Percentiles rank a stretch among this genome's conserved stretches.
phyloP scores from a whole-genome alignment of 2,888 invertebrate genomes.

The Colletes collaris region DNA sequence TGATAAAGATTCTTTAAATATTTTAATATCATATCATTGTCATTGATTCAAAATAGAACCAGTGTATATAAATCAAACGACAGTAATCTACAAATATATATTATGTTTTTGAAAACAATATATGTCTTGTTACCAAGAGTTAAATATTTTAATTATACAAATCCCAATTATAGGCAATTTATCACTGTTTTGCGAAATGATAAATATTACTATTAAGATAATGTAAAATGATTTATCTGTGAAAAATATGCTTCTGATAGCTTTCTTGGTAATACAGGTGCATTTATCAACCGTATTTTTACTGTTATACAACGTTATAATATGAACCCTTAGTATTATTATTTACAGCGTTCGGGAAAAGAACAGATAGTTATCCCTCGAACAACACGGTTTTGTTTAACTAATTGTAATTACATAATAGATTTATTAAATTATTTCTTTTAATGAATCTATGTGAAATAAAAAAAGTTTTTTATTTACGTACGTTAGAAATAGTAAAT shows the following conservation, averaged over 20 bases:
- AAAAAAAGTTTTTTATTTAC: no score
- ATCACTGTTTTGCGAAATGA: slow-evolving; percentile 13
- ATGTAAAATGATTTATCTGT: slow-evolving; percentile 8
- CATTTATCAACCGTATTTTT: slow-evolving; percentile 21
- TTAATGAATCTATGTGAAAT: no score
- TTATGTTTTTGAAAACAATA: slow-evolving; percentile 18
- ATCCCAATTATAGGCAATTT: neutral
- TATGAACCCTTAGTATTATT: slow-evolving; percentile 46
- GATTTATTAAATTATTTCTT: no score
- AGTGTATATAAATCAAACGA: slow-evolving; percentile 2
- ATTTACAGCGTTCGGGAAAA: slow-evolving; percentile 35
- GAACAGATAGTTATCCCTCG: slow-evolving; percentile 21
- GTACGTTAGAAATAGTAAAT: no score
- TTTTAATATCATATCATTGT: slow-evolving; percentile 28
- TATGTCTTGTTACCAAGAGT: slow-evolving; percentile 16
- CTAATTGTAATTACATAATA: no score
- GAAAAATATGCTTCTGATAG: slow-evolving; percentile 2
- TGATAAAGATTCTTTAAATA: slow-evolving; percentile 25
- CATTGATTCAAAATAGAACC: slow-evolving; percentile 1
- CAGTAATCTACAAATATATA: slow-evolving; percentile 14
- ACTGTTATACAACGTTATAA: slow-evolving; percentile 49
- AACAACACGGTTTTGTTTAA: no score
- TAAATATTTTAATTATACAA: slow-evolving; percentile 9
- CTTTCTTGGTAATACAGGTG: neutral
- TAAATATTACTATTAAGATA: slow-evolving; percentile 5